Evolutionary conservation across 2,797 vertebrate genomes (phyloP).

Genomic region (Ibycter americanus): DNA sequence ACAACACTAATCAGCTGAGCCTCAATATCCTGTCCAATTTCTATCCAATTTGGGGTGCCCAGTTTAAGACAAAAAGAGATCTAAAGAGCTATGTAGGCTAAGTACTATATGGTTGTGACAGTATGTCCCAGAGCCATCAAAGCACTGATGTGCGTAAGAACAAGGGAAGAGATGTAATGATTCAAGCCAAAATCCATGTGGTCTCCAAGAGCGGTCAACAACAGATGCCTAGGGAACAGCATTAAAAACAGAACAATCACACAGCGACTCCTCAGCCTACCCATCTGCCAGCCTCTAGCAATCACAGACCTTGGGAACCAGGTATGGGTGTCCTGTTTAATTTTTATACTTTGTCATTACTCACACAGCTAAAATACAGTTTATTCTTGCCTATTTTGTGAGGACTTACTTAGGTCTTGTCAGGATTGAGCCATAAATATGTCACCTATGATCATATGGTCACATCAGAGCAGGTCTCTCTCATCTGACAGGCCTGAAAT

Average conservation of each 20-base stretch:
- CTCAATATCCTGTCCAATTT: neutral
- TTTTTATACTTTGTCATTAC: neutral
- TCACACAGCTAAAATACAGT: neutral
- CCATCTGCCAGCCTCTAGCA: neutral
- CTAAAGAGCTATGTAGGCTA: neutral
- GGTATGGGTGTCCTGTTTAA: neutral
- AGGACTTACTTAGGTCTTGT: neutral
- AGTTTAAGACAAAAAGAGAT: neutral
- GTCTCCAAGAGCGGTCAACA: neutral
- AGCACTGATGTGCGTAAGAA: neutral
- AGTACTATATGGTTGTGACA: neutral
- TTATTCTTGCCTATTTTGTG: neutral
- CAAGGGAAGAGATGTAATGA: neutral
- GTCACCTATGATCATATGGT: neutral
- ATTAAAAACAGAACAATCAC: neutral
- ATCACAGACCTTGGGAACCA: neutral
- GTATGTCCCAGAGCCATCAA: neutral
- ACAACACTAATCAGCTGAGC: neutral
- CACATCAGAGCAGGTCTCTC: slow-evolving; percentile 4
- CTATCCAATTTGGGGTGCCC: neutral
- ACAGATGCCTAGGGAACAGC: neutral
- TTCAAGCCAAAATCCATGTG: neutral
- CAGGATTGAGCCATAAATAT: neutral
- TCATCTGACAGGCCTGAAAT: slow-evolving; percentile 35
- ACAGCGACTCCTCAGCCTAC: neutral